Base-by-base conservation (phyloP, 2,888 invertebrate species). In the Acanthoscelides obtectus region DNA sequence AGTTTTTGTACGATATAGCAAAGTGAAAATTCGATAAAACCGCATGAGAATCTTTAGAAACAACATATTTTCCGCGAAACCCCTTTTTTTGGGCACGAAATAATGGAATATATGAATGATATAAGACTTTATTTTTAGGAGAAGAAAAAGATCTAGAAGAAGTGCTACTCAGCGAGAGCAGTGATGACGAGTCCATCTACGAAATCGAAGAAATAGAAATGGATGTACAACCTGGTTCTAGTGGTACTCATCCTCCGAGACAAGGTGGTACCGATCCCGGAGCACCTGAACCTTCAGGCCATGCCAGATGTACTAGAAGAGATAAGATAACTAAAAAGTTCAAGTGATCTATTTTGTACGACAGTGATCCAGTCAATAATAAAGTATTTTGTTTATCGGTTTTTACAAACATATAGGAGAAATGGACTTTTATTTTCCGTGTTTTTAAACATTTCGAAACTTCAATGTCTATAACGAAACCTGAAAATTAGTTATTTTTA, bases 151-250 rank as follows among this genome's bases (percentile, higher is more conserved):
- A 45, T 4, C 45, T 45, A 12, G 45, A 45, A 12, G 45, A 45
- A 12, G 6, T 45, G 17, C 1, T 12, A 3, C 12, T 45, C 1
- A 45, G 8, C 17, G 45, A 45, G 17, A 45, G 45, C 12, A 45
- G 45, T 45, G 45, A 45, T 20, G 66, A 66, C 45, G 79, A 77
- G 68, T 78, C 79, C 6, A 22, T 79, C 2, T 80, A 79, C 69
- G 80, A 80, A 76, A 78, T 81, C 22, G 80, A 79, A 70, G 79
- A 77, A 70, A 12, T 79, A 0, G 70, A 71, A 20, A 66, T 68
- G 2, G 64, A 72, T 45, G 45, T 12, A 17, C 45, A 45, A 12
- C 12, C 45, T 1, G 45, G 45, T 17, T 17, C 45, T 1, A 45
- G 45, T 25, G 25, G 25, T 6, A 25, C 3, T 6, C 25, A 25